Evolutionary conservation across 2,113 vertebrate genomes (phyloP).

Genomic region (Aix galericulata): DNA sequence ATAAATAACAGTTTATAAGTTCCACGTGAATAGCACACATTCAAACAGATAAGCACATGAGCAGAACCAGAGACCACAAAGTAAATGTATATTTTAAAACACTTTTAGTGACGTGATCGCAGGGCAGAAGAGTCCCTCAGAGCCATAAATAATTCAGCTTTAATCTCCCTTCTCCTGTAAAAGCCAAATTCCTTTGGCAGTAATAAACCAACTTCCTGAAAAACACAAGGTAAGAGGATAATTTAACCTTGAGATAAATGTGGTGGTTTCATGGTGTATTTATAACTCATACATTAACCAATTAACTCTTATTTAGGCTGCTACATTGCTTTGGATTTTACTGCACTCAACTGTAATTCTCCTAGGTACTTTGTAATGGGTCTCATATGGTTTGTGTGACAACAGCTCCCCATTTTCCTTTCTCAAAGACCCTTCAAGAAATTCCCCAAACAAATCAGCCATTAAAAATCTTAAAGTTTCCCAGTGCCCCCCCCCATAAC

Average conservation of each 20-base stretch:
- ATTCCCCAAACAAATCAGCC: neutral
- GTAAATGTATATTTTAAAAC: slow-evolving; percentile 7
- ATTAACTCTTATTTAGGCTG: neutral
- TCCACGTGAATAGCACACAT: neutral
- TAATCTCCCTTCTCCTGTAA: neutral
- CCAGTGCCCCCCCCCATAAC: neutral
- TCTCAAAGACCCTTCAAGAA: neutral
- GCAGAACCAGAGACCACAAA: slow-evolving; percentile 16
- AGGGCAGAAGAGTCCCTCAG: neutral
- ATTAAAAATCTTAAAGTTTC: neutral
- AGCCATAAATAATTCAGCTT: neutral
- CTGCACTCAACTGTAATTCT: neutral
- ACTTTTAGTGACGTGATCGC: neutral
- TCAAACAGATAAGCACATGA: neutral
- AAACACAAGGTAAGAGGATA: neutral
- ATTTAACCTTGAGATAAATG: neutral
- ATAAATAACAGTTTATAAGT: neutral
- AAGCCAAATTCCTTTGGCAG: neutral
- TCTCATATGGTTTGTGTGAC: neutral
- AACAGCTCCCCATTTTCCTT: neutral
- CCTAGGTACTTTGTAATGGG: neutral
- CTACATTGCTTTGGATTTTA: neutral
- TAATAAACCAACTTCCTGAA: neutral
- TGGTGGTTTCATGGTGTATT: neutral
- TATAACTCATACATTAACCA: neutral